Base-by-base conservation (phyloP, 2,113 vertebrate species). In the Spheniscus mendiculus region DNA sequence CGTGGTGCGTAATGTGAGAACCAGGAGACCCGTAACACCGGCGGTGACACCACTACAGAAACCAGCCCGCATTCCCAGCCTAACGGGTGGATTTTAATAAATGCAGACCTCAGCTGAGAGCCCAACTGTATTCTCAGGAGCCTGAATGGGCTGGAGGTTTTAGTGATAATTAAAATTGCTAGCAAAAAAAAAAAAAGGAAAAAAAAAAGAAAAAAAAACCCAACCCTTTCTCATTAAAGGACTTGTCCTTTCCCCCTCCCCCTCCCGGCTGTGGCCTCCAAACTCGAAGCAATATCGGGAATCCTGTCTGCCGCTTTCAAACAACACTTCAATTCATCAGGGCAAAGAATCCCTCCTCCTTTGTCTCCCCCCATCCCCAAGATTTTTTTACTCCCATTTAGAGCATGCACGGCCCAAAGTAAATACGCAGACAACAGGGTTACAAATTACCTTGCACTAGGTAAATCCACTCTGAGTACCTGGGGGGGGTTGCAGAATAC, bases 1-100 rank as follows among this genome's bases (percentile, higher is more conserved):
- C 97, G 66, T 93, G 83, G 95, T 97, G 94, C 98, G 98, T 98
- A 98, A 98, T 99, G 98, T 99, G 98, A 99, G 98, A 99, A 99
- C 98, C 97, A 97, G 97, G 97, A 98, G 98, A 99, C 99, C 98
- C 94, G 94, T 97, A 98, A 98, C 98, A 97, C 94, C 96, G 38
- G 80, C 93, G 97, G 98, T 98, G 98, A 99, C 99, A 98, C 98
- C 95, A 91, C 98, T 97, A 98, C 98, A 98, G 98, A 99, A 98
- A 98, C 97, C 97, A 95, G 98, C 98, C 94, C 71, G 85, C 97
- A 94, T 98, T 97, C 98, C 97, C 84, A 96, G 96, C 94, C 98
- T 91, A 94, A 98, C 90, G 94, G 97, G 95, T 90, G 50, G 85
- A 87, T 97, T 96, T 81, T 94, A 97, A 98, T 94, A 96, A 96